Evolutionary conservation across 2,113 vertebrate species (phyloP).

Genomic region (Megalops atlanticus): DNA sequence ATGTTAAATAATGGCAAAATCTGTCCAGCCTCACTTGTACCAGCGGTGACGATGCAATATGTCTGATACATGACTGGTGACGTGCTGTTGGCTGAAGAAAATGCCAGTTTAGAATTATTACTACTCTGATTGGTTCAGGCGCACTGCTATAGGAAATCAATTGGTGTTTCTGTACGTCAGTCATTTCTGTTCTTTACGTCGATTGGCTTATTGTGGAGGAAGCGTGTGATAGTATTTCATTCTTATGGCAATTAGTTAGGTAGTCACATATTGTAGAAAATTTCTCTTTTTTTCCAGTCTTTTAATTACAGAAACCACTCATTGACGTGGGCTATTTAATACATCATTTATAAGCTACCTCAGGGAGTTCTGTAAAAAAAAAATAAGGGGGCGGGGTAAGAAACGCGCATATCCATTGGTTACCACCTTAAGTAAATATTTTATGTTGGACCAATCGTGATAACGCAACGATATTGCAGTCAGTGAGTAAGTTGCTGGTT

Average conservation of each 20-base stretch:
- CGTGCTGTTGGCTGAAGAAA: conserved; percentile 41
- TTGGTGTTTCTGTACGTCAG: not conserved
- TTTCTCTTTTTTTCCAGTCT: no score
- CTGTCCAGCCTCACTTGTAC: not conserved
- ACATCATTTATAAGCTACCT: no score
- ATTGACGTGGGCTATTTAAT: no score
- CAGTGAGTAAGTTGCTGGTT: not conserved
- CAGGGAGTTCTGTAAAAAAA: no score
- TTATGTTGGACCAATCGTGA: not conserved
- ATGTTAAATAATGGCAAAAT: conserved; percentile 53
- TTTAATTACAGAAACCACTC: not conserved
- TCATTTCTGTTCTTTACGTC: not conserved
- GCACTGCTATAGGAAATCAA: not conserved
- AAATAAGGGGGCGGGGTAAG: not conserved
- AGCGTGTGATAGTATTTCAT: no score
- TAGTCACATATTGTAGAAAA: not conserved
- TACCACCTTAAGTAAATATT: not conserved
- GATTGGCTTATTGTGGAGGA: conserved; percentile 14
- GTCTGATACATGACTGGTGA: not conserved
- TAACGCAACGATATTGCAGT: not conserved
- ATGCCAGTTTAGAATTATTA: conserved; percentile 27
- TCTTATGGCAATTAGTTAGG: not conserved
- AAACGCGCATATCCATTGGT: not conserved
- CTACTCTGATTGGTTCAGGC: conserved; percentile 49
- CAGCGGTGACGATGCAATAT: not conserved